Base-by-base conservation (phyloP, 2,888 invertebrate species). In the Ennomos fuscantarius region DNA sequence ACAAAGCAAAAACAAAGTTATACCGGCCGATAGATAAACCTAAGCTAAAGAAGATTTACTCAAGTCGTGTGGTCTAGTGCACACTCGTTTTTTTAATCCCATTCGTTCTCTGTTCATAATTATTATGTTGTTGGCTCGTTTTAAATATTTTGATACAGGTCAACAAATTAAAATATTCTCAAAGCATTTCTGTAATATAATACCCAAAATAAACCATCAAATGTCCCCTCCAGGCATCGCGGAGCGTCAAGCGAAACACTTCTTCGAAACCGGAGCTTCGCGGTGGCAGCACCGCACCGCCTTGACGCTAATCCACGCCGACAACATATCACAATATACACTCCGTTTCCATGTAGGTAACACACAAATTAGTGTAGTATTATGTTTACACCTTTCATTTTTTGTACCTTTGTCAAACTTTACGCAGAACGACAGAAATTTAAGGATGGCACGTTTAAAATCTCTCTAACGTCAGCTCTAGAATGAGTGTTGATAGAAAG, bases 301-400 rank as follows among this genome's bases (percentile, higher is more conserved):
- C 69, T 68, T 82, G 85, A 87, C 68, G 77, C 71, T 89, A 87
- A 88, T 78, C 58, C 73, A 73, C 61, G 68, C 60, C 68, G 90
- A 90, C 90, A 79, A 62, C 72, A 70, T 86, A 89, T 89, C 90
- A 92, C 84, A 90, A 90, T 85, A 89, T 80, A 86, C 87, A 81
- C 81, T 83, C 75, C 79, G 78, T 86, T 88, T 81, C 81, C 80
- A 81, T 81, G 82, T 82, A 82, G 78, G 78, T 79, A 84, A 84
- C 84, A 84, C 79, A 86, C 79, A 81, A 89, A 89, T 89, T 90
- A 87, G 82, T 85, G 82, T 84, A 78, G 85, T 87, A 85, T 89
- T 86, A 85, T 86, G 86, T 89, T 89, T 82, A 79, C 86, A 78
- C 81, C 79, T 79, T 79, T 78, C 71, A 74, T 78, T 85, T 75